phyloP scores from a whole-genome alignment of 35 echinoderm and acorn worm genomes.

The Ophioderma brevispina region DNA sequence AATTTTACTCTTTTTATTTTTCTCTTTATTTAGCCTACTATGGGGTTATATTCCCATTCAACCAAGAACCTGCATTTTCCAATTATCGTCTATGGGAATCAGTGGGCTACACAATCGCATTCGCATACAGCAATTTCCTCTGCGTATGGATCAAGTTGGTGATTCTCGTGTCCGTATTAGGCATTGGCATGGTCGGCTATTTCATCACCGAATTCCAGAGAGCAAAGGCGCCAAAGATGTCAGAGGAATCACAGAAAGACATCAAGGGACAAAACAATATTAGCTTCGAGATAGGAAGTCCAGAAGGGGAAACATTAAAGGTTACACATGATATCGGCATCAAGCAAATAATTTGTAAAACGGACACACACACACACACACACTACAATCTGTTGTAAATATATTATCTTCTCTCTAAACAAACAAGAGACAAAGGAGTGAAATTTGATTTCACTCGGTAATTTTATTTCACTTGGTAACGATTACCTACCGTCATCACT shows the following conservation, averaged over 20 bases:
- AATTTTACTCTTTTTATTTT: not conserved
- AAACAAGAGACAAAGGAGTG: too few relatives aligned
- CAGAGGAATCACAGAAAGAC: not conserved
- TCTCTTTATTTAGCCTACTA: conserved; percentile 52
- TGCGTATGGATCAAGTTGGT: conserved; percentile 85
- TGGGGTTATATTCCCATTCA: conserved; percentile 54
- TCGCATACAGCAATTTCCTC: conserved; percentile 96
- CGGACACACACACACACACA: too few relatives aligned
- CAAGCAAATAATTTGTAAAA: too few relatives aligned
- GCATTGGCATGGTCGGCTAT: conserved; percentile 49
- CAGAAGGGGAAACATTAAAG: not conserved
- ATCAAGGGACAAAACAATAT: not conserved
- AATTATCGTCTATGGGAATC: conserved; percentile 98
- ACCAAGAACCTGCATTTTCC: conserved; percentile 77
- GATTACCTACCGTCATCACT: too few relatives aligned
- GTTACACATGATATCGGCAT: too few relatives aligned
- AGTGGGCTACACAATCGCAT: conserved; percentile 72
- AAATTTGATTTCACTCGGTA: too few relatives aligned
- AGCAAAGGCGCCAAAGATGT: not conserved
- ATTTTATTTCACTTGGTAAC: too few relatives aligned
- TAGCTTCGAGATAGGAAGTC: not conserved
- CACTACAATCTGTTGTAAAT: too few relatives aligned
- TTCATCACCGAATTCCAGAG: conserved; percentile 30
- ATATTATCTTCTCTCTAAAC: too few relatives aligned
- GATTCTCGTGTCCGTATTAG: conserved; percentile 55